A percentile compares a stretch with the other conserved stretches of the same genome.
Conservation (phyloP, 2,888 invertebrate genomes). For the Andrena camellia region DNA sequence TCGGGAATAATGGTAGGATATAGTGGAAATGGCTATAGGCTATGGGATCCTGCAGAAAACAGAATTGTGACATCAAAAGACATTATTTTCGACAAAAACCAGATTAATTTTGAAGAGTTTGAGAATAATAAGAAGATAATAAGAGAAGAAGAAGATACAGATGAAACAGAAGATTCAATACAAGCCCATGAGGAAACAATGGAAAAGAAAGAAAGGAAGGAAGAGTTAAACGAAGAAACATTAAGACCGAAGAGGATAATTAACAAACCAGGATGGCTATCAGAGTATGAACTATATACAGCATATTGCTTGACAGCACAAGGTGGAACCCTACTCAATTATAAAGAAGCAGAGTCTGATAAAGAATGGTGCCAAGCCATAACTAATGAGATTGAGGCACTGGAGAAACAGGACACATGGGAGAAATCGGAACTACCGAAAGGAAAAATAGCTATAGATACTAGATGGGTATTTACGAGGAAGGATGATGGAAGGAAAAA, state of each 20-base stretch:
- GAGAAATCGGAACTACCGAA: background rate
- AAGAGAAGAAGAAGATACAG: background rate
- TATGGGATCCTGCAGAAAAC: background rate
- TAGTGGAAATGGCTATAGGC: background rate
- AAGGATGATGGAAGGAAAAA: conserved; percentile 17
- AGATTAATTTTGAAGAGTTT: background rate
- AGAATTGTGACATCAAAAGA: background rate
- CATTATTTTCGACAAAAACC: background rate
- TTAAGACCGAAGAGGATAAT: background rate
- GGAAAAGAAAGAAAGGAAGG: too few species aligned
- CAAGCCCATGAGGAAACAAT: background rate
- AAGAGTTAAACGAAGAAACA: too few species aligned
- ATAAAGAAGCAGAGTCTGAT: background rate
- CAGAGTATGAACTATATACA: too few species aligned
- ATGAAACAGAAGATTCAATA: background rate
- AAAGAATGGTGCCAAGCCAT: background rate
- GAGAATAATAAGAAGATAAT: background rate
- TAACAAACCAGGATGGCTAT: conserved; percentile 28
- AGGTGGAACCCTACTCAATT: background rate
- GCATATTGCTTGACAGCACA: background rate
- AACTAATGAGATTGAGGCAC: background rate
- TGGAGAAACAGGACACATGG: background rate
- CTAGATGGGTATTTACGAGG: background rate
- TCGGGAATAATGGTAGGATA: background rate
- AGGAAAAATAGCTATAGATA: background rate